Percentiles rank a stretch among this genome's conserved stretches.
These are phyloP conservation scores for Aelia acuminata DNA, from an alignment of 2,888 invertebrate genomes.

Conservation along the genomic window DNA sequence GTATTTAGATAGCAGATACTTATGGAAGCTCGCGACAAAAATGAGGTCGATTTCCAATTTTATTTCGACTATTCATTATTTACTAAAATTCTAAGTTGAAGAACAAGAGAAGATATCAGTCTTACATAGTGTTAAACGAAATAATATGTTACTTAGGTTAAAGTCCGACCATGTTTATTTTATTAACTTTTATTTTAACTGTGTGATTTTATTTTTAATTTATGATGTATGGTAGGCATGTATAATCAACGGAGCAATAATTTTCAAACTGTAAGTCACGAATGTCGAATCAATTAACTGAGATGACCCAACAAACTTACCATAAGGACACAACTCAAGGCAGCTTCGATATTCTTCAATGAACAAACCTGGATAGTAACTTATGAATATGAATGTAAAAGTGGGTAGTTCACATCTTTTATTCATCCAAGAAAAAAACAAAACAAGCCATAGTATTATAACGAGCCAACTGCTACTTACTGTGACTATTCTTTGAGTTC, in stretches of 20 bases:
- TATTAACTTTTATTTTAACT: no score
- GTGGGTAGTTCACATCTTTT: conserved; percentile 19
- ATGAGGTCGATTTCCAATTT: no score
- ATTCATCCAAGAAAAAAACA: neutral
- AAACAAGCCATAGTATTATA: neutral
- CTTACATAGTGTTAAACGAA: no score
- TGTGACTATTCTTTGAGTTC: neutral
- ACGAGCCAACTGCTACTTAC: conserved; percentile 4
- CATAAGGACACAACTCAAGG: neutral
- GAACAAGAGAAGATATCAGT: no score
- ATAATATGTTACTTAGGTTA: no score
- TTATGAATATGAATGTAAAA: conserved; percentile 20
- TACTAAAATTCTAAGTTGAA: no score
- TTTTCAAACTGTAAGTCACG: neutral
- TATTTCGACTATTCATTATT: no score
- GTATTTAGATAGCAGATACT: neutral
- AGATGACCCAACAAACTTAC: neutral
- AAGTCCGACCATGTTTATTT: no score
- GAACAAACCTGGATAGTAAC: neutral
- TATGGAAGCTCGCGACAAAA: neutral
- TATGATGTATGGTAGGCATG: no score
- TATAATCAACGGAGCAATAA: neutral
- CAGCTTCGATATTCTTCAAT: conserved; percentile 14
- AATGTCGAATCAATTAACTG: neutral
- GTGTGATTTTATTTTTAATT: no score